A percentile compares a stretch with the other conserved stretches of the same genome.
Evolutionary conservation across 2,797 vertebrate species (phyloP).

Genomic region (Oreochromis grahami): DNA sequence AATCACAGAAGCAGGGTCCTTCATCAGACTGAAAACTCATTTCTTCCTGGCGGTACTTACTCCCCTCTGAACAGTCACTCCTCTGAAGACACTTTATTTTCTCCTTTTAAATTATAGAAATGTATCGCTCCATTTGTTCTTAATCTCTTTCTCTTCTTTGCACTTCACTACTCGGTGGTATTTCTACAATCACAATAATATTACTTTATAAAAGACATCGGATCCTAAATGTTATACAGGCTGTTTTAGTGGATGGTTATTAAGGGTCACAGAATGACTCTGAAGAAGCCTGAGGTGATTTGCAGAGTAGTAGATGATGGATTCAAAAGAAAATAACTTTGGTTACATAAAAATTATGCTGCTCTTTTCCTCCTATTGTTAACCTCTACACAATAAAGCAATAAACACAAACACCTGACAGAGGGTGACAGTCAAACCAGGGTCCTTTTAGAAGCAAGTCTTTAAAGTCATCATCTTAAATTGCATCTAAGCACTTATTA

Average conservation of each 20-base stretch:
- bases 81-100: not conserved
- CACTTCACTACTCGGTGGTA: not conserved
- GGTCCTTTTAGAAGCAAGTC: not conserved
- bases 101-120: not conserved
- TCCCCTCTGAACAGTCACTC: not conserved
- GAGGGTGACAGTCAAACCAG: not conserved
- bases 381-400: not conserved
- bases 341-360: not conserved
- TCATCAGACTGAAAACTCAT: slow-evolving; percentile 14
- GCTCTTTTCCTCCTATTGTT: not conserved
- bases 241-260: not conserved
- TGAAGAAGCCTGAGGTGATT: not conserved
- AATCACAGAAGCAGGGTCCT: not conserved
- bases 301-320: not conserved
- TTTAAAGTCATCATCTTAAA: not conserved
- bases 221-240: not conserved
- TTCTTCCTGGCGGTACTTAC: not conserved
- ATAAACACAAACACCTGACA: not conserved
- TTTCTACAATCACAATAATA: not conserved
- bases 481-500: not conserved
- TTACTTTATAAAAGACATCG: not conserved
- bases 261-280: not conserved
- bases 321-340: not conserved
- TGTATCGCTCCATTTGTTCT: not conserved
- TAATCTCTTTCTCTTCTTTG: not conserved